Conservation (phyloP, 2,888 invertebrate species). For the Archips xylosteana region DNA sequence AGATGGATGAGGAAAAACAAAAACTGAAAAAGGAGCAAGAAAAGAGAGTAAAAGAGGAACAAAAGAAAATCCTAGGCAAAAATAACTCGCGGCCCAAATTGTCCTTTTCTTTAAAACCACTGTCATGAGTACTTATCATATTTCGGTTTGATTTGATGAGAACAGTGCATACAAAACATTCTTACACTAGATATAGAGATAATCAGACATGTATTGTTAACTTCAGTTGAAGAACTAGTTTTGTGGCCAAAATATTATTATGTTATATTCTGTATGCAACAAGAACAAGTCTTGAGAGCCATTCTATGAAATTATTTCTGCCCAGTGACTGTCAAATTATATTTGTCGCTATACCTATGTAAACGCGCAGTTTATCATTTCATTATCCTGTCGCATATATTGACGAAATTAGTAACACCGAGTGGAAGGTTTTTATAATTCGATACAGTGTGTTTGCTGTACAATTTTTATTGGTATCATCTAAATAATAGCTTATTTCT, state of each 20-base stretch:
- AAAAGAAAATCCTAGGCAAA: constrained; percentile 98
- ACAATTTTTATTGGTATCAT: no score
- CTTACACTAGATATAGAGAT: constrained; percentile 23
- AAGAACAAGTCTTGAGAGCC: no score
- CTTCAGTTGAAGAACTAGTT: neutral
- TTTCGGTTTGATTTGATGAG: constrained; percentile 41
- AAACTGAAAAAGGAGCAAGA: constrained; percentile 97
- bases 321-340: no score
- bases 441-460: no score
- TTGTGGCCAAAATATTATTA: constrained; percentile 29
- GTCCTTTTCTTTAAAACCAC: constrained; percentile 95
- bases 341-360: no score
- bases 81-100: constrained; percentile 98
- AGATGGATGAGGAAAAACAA: constrained; percentile 98
- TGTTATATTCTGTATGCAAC: no score
- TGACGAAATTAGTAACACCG: no score
- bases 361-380: no score
- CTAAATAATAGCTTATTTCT: no score
- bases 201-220: neutral
- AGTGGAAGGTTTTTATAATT: no score
- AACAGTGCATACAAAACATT: constrained; percentile 21
- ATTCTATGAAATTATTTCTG: no score
- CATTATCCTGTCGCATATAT: no score
- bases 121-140: constrained; percentile 85
- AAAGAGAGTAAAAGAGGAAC: constrained; percentile 96